A percentile compares a stretch with the other conserved stretches of the same genome.
These are phyloP conservation scores for Ammodytes dubius DNA, from an alignment of 2,113 vertebrate species.

Conservation along the genomic window DNA sequence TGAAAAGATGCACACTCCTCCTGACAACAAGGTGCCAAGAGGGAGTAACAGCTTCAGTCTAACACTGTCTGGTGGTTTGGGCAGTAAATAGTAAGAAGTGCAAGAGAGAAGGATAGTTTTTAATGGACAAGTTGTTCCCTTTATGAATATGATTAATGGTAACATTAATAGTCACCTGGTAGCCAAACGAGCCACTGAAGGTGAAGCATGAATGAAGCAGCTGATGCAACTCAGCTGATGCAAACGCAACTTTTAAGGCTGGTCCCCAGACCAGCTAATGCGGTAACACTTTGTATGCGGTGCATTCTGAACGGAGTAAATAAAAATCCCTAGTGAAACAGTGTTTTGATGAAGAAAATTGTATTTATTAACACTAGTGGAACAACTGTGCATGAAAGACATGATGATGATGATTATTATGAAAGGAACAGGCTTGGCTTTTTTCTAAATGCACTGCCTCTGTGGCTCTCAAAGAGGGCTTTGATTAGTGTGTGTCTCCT, in stretches of 20 bases:
- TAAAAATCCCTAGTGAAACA: constrained; percentile 22
- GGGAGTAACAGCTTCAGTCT: not conserved
- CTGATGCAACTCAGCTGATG: not conserved
- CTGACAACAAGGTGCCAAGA: not conserved
- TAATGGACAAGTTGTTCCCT: not conserved
- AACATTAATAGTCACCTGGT: not conserved
- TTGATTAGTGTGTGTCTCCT: constrained; percentile 34
- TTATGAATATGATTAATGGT: not conserved
- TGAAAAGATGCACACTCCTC: not conserved
- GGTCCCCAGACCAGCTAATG: constrained; percentile 16
- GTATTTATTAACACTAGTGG: constrained; percentile 1
- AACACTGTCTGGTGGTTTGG: not conserved
- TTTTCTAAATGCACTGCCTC: constrained; percentile 23
- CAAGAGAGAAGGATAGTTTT: not conserved
- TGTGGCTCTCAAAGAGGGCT: constrained; percentile 22
- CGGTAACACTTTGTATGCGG: not conserved
- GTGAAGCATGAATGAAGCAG: constrained; percentile 13
- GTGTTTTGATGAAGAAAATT: constrained; percentile 5
- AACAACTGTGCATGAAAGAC: constrained; percentile 13
- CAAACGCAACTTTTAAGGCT: not conserved
- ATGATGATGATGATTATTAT: constrained; percentile 10
- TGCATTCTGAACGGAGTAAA: constrained; percentile 1
- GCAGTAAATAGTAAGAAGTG: not conserved
- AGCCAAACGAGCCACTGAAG: not conserved
- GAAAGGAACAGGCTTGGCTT: constrained; percentile 31